Evolutionary conservation across 2,797 vertebrate species (phyloP).

Genomic region (Enteromius radiatus): DNA sequence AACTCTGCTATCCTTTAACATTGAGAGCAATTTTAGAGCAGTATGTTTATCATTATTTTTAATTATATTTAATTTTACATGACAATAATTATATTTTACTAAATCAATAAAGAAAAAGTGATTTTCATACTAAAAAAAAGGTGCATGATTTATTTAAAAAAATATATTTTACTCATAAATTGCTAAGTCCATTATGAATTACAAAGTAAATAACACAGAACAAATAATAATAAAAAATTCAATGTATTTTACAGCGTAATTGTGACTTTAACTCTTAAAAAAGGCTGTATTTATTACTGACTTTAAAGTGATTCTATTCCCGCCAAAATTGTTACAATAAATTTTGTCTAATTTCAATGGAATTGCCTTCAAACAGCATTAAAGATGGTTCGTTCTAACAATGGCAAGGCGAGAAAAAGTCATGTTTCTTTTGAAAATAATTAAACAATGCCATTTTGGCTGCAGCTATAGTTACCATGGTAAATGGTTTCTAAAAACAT

Average conservation of each 20-base stretch:
- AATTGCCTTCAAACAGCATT: neutral
- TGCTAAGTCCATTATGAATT: neutral
- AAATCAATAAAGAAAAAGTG: too few species aligned
- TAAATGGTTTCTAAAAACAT: constrained; percentile 13
- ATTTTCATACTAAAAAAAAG: neutral
- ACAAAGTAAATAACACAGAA: neutral
- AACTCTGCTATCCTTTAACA: too few species aligned
- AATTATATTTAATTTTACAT: too few species aligned
- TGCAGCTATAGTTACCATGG: neutral
- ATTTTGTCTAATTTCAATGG: neutral
- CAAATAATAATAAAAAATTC: neutral
- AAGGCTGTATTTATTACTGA: neutral
- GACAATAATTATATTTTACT: too few species aligned
- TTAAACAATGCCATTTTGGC: neutral
- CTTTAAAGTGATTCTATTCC: neutral
- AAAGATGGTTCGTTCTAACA: neutral
- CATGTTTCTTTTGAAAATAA: neutral
- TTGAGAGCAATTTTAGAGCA: too few species aligned
- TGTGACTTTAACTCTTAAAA: neutral
- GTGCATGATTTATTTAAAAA: neutral
- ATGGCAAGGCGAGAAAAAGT: neutral
- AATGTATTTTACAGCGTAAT: too few species aligned
- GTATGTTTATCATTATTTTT: too few species aligned
- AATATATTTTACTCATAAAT: neutral
- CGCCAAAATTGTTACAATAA: neutral